These are phyloP conservation scores for Lerista edwardsae DNA, from an alignment of 2,797 vertebrate species.

Conservation along the genomic window DNA sequence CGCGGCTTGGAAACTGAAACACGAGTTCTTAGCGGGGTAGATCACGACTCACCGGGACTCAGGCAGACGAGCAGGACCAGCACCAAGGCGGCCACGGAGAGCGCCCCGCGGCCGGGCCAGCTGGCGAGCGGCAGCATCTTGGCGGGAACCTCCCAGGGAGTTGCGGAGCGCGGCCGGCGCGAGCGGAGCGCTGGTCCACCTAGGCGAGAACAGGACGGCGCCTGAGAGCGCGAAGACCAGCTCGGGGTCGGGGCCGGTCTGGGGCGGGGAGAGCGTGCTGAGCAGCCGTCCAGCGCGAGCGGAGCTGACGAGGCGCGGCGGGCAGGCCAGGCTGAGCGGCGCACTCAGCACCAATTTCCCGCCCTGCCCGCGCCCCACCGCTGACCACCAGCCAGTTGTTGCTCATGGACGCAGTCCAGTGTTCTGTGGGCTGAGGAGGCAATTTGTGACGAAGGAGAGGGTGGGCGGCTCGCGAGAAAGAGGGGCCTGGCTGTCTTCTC, in stretches of 20 bases:
- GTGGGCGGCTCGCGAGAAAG: too few species aligned
- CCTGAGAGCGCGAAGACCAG: background rate
- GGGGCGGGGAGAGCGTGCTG: background rate
- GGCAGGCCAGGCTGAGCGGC: background rate
- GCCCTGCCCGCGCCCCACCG: background rate
- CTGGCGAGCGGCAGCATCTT: constrained; percentile 14
- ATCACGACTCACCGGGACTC: constrained; percentile 71
- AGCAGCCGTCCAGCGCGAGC: background rate
- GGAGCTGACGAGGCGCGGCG: background rate
- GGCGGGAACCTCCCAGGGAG: background rate
- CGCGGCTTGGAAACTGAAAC: too few species aligned
- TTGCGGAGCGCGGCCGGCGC: too few species aligned
- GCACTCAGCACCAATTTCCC: background rate
- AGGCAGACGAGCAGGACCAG: constrained; percentile 66
- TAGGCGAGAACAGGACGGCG: background rate
- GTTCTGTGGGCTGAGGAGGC: background rate
- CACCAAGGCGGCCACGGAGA: constrained; percentile 35
- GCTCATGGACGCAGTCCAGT: background rate
- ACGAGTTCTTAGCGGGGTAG: too few species aligned
- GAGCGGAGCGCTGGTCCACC: constrained; percentile 1
- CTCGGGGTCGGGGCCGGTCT: background rate
- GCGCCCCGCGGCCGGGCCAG: constrained; percentile 7
- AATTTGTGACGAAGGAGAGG: background rate
- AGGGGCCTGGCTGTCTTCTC: too few species aligned
- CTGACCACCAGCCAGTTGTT: background rate